phyloP scores from a whole-genome alignment of 2,888 invertebrate genomes.

The Macrosoma leucophasiata region DNA sequence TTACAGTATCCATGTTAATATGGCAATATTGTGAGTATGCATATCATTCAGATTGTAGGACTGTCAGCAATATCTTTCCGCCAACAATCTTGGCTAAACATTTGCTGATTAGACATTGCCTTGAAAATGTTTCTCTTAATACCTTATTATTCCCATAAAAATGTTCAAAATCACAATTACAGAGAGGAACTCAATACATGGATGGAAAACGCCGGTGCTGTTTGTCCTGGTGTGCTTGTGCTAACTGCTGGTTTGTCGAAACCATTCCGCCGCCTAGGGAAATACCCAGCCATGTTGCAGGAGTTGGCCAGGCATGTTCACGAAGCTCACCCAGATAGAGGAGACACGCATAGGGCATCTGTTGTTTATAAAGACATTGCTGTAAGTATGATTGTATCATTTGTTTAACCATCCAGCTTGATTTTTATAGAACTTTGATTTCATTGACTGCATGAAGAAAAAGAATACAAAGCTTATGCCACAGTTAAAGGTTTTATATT shows the following conservation, averaged over 20 bases:
- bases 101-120: too few relatives aligned
- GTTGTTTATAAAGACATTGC: conserved; percentile 96
- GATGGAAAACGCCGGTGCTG: conserved; percentile 92
- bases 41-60: too few relatives aligned
- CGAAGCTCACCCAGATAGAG: conserved; percentile 95
- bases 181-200: conserved; percentile 89
- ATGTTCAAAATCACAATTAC: conserved; percentile 14
- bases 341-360: conserved; percentile 96
- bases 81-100: too few relatives aligned
- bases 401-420: too few relatives aligned
- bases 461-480: too few relatives aligned
- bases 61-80: too few relatives aligned
- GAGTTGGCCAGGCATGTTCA: conserved; percentile 97
- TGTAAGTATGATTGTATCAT: conserved; percentile 71
- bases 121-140: too few relatives aligned
- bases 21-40: too few relatives aligned
- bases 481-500: too few relatives aligned
- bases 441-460: too few relatives aligned
- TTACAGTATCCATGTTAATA: too few relatives aligned
- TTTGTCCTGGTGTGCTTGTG: conserved; percentile 90
- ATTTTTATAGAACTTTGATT: too few relatives aligned
- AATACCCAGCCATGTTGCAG: conserved; percentile 95
- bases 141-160: not conserved
- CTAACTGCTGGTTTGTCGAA: conserved; percentile 95
- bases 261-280: conserved; percentile 95